phyloP scores from a whole-genome alignment of 2,797 vertebrate genomes.

The Muscicapa comitata region DNA sequence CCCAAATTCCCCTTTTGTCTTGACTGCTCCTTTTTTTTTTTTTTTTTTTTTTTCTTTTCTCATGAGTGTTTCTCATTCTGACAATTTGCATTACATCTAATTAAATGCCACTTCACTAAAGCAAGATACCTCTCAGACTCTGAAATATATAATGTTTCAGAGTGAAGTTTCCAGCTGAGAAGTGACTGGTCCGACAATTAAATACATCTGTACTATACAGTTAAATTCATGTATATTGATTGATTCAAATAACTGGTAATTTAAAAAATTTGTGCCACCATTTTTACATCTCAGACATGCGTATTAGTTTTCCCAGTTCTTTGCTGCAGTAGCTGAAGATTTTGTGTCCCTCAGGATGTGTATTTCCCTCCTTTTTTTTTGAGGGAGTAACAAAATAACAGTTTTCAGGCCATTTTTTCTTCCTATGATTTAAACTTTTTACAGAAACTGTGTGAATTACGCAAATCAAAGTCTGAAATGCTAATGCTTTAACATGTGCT shows the following conservation, averaged over 20 bases:
- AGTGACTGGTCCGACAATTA: accelerated
- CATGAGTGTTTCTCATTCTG: not conserved
- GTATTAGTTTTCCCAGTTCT: not conserved
- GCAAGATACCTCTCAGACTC: not conserved
- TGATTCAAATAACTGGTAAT: not conserved
- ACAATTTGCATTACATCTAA: not conserved
- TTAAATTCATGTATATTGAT: not conserved
- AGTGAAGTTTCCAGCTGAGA: not conserved
- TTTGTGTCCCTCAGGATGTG: not conserved
- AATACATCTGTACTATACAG: not conserved
- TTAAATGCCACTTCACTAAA: not conserved
- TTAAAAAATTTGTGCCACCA: not conserved
- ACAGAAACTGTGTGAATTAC: not conserved
- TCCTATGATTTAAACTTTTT: not conserved
- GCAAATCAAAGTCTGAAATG: not conserved
- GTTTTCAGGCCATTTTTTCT: not conserved
- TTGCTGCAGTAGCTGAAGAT: not conserved
- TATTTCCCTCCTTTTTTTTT: not conserved
- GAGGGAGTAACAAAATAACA: not conserved
- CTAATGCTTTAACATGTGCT: not conserved
- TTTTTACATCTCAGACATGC: not conserved
- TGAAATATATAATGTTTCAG: not conserved
- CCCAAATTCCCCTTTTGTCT: not conserved
- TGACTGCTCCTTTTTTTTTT: not conserved
- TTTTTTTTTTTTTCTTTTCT: not conserved